These are phyloP conservation scores for Drosophila nebulosa DNA, from an alignment of 1,140 invertebrate species.

Conservation along the genomic window DNA sequence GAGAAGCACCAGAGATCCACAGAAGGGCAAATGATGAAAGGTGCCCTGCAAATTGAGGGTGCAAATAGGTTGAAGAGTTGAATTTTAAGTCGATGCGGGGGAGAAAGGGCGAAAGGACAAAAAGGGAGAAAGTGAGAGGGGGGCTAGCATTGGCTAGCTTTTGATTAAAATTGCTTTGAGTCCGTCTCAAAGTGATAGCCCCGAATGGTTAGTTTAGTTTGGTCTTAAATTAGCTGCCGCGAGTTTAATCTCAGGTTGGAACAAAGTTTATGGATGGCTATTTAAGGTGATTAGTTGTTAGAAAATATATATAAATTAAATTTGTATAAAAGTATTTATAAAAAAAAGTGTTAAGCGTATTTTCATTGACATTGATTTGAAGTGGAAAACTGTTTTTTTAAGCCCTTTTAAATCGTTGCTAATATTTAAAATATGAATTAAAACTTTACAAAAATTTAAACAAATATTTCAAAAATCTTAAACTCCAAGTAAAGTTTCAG, in stretches of 20 bases:
- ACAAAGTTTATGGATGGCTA: background rate
- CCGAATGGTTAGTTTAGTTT: background rate
- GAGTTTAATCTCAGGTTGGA: background rate
- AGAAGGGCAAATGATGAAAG: constrained; percentile 32
- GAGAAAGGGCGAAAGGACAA: background rate
- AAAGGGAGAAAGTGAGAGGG: too few relatives aligned
- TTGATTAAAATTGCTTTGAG: constrained; percentile 52
- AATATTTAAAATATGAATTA: too few relatives aligned
- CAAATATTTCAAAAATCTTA: too few relatives aligned
- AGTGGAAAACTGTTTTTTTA: too few relatives aligned
- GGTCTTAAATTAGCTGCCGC: background rate
- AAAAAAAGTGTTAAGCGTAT: too few relatives aligned
- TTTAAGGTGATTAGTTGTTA: too few relatives aligned
- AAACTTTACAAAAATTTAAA: too few relatives aligned
- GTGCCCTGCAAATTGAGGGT: constrained; percentile 46
- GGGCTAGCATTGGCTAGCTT: constrained; percentile 8
- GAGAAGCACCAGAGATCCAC: constrained; percentile 17
- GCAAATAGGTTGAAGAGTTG: constrained; percentile 48
- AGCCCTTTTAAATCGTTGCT: too few relatives aligned
- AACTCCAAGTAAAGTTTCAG: too few relatives aligned
- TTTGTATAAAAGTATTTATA: too few relatives aligned
- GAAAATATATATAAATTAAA: too few relatives aligned
- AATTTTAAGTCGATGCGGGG: constrained; percentile 41
- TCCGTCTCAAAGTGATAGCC: constrained; percentile 17
- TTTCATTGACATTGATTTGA: too few relatives aligned